A percentile compares a stretch with the other conserved stretches of the same genome.
Conservation (phyloP, 30 jellyfish, hydroid and myxozoan species). For the Hydra vulgaris region DNA sequence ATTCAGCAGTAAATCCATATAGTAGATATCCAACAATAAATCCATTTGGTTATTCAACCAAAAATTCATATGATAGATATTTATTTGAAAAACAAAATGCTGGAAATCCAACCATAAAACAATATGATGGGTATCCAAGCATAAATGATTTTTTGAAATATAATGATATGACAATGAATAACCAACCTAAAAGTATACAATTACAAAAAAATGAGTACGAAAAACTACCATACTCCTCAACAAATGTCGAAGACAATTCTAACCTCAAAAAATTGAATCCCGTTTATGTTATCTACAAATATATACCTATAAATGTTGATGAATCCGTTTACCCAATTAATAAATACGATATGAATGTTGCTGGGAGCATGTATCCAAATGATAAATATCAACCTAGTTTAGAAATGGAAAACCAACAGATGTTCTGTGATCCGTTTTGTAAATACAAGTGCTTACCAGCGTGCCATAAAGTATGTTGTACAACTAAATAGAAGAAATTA, state of each 20-base stretch:
- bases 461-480: neutral
- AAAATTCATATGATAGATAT: too few relatives aligned
- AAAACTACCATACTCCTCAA: neutral
- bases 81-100: neutral
- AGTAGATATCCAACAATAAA: neutral
- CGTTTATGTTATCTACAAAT: neutral
- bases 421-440: conserved; percentile 3
- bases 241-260: neutral
- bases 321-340: neutral
- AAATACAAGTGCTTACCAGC: neutral
- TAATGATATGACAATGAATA: neutral
- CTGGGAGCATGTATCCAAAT: neutral
- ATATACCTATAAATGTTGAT: neutral
- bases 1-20: too few relatives aligned
- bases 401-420: neutral
- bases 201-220: neutral
- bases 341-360: too few relatives aligned
- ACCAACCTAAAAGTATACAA: neutral
- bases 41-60: too few relatives aligned
- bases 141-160: neutral
- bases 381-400: neutral
- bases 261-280: neutral
- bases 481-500: neutral
- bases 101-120: neutral
- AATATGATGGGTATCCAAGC: neutral